Evolutionary conservation across 2,888 invertebrate genomes (phyloP).

Genomic region (Apamea epomidion): DNA sequence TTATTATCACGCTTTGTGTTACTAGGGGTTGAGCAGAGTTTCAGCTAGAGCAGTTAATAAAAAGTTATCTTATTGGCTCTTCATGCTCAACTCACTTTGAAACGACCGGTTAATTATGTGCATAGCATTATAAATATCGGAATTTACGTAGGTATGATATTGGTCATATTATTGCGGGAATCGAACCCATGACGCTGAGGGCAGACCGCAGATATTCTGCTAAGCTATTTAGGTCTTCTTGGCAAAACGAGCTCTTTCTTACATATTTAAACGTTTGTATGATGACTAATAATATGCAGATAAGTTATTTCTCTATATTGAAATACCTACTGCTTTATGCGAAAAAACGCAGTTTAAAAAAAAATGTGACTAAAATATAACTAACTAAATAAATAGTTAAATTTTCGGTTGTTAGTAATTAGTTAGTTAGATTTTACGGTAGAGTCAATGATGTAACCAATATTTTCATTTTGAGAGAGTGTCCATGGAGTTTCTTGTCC

Average conservation of each 20-base stretch:
- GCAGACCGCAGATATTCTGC: neutral
- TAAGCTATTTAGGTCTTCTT: neutral
- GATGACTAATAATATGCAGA: too few relatives aligned
- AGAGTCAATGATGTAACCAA: too few relatives aligned
- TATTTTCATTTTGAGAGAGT: too few relatives aligned
- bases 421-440: too few relatives aligned
- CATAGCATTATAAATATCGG: neutral
- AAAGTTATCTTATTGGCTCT: neutral
- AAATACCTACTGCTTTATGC: neutral
- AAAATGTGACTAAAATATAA: too few relatives aligned
- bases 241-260: neutral
- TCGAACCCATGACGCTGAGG: neutral
- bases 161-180: neutral
- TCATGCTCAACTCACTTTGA: neutral
- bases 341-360: too few relatives aligned
- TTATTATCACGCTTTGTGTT: conserved; percentile 10
- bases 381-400: too few relatives aligned
- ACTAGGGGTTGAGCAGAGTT: conserved; percentile 3
- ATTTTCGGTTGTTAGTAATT: too few relatives aligned
- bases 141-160: neutral
- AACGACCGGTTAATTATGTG: neutral
- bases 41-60: neutral
- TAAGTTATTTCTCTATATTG: neutral
- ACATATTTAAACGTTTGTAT: too few relatives aligned
- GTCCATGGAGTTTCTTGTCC: too few relatives aligned